Evolutionary conservation across 2,113 vertebrate species (phyloP).

Genomic region (Tragelaphus scriptus): DNA sequence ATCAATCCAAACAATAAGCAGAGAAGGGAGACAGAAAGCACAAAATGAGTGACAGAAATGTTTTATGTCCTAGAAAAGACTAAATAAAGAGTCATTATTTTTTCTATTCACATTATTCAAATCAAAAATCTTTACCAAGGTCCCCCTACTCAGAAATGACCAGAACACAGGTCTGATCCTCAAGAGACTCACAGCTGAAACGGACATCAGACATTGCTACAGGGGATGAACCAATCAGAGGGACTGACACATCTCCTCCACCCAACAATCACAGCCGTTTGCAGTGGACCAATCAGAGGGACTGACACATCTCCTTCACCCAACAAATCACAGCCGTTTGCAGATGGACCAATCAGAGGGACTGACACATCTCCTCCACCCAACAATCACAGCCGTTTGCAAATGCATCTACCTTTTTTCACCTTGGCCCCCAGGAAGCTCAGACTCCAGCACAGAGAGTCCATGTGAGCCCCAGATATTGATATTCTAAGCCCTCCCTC

Average conservation of each 20-base stretch:
- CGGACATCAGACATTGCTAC: rapidly evolving
- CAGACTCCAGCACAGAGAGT: background rate
- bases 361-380: too few species aligned
- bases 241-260: too few species aligned
- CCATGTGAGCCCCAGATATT: rapidly evolving
- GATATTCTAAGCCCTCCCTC: background rate
- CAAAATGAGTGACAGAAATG: background rate
- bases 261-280: too few species aligned
- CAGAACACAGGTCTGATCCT: background rate
- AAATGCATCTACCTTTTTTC: background rate
- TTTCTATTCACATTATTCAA: background rate
- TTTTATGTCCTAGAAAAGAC: background rate
- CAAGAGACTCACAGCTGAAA: background rate
- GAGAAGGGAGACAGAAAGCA: background rate
- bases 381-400: background rate
- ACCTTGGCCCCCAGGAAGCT: background rate
- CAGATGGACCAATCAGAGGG: background rate
- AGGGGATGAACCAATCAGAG: background rate
- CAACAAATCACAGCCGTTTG: background rate
- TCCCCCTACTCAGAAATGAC: background rate
- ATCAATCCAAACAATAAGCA: background rate
- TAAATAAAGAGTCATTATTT: background rate
- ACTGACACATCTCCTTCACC: too few species aligned
- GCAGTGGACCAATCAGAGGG: background rate
- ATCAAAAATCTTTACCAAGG: background rate